phyloP scores from a whole-genome alignment of 2,113 vertebrate genomes.

The Eptesicus fuscus region DNA sequence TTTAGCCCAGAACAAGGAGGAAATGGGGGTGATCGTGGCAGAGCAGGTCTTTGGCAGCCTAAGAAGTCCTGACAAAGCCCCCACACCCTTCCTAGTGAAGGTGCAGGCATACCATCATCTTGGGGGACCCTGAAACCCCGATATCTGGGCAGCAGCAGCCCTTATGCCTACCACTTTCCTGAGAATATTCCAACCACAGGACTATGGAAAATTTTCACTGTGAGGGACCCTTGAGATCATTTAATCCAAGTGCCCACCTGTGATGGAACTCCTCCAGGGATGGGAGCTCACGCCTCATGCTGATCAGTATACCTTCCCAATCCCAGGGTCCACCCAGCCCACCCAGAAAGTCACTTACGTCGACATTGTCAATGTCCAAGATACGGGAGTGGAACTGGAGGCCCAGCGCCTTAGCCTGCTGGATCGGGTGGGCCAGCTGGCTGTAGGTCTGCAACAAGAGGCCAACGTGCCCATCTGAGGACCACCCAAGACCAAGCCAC shows the following conservation, averaged over 20 bases:
- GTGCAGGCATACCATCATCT: too few relatives aligned
- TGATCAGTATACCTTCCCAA: background rate
- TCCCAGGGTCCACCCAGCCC: background rate
- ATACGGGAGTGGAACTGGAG: constrained; percentile 94
- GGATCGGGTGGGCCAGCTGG: constrained; percentile 94
- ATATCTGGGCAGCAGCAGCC: background rate
- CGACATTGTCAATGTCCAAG: constrained; percentile 94
- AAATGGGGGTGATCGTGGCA: background rate
- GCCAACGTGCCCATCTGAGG: background rate
- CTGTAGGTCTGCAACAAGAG: constrained; percentile 90
- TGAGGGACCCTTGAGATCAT: background rate
- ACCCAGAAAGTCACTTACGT: constrained; percentile 84
- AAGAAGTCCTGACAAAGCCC: background rate
- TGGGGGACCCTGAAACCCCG: background rate
- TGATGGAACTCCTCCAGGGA: background rate
- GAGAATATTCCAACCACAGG: background rate
- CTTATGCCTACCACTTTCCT: background rate
- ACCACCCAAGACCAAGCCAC: background rate
- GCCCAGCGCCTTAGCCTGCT: constrained; percentile 92
- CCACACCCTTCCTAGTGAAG: background rate
- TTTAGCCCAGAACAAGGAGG: too few relatives aligned
- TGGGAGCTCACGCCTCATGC: background rate
- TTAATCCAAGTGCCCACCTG: background rate
- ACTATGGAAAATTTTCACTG: background rate
- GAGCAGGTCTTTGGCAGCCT: background rate